Base-by-base conservation (phyloP, 1,140 invertebrate genomes). In the Drosophila santomea region DNA sequence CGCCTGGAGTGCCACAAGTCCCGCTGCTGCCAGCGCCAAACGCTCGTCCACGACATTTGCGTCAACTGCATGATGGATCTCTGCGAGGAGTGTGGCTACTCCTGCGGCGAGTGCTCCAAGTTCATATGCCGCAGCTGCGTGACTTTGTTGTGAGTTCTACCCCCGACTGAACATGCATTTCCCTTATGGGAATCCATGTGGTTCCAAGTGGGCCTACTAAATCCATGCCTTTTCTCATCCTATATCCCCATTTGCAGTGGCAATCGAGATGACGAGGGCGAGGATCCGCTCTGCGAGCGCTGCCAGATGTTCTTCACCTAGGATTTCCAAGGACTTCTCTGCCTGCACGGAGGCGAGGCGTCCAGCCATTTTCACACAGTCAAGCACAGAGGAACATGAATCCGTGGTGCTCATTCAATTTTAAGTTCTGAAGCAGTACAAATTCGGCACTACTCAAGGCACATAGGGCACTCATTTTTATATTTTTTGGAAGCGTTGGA, bases 81-180 rank as follows among this genome's bases (percentile, higher is more conserved):
- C 28, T 91, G 90, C 47, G 90, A 91, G 38, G 85, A 88, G 14
- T 91, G 90, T 35, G 90, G 90, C 3, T 90, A 79, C 28, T 91
- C 90, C 2, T 91, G 90, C 39, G 35, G 48, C 7, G 90, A 91
- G 10, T 91, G 90, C 61, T 54, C 7, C 1, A 12, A 73, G 0
- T 91, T 90, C 15, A 69, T 91, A 6, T 91, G 90, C 50, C 80
- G 74, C 44, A 73, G 77, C 7, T 91, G 90, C 50, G 86, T 91
- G 0, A 76, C 75, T 1, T n/a, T 91, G 15, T 91, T 91, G 90
- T 91, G 47, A 84, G 90, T 91, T 25, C 4, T 20, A 20, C 20
- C 20, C 20, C 20, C 20, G 20, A 1, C 20, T 20, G 20, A 20
- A 20, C 1, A 20, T 2, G 2, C 20, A 20, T 2, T 2, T 20